These are phyloP conservation scores for Andrena trimmerana DNA, from an alignment of 2,888 invertebrate species.

Conservation along the genomic window DNA sequence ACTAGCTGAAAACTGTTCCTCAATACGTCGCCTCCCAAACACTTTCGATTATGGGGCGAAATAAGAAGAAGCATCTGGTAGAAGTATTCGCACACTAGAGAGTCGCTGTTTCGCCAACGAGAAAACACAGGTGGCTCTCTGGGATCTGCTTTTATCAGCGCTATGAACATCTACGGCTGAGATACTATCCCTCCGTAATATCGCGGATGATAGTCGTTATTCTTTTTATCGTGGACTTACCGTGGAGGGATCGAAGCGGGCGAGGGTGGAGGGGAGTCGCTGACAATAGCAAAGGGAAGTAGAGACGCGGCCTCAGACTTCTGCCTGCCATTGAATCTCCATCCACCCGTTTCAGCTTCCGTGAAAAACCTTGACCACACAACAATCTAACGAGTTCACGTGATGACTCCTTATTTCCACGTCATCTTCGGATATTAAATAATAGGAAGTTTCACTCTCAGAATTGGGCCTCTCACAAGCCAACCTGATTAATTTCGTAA, in stretches of 20 bases:
- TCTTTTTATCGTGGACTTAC: constrained; percentile 64
- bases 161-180: constrained; percentile 58
- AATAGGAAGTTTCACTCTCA: too few species aligned
- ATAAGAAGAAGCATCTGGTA: constrained; percentile 11
- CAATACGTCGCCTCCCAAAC: not conserved
- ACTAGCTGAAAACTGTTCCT: not conserved
- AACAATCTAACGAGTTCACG: not conserved
- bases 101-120: constrained; percentile 29
- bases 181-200: constrained; percentile 65
- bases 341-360: constrained; percentile 36
- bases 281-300: constrained; percentile 43
- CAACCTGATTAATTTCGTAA: too few species aligned
- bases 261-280: constrained; percentile 35
- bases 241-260: constrained; percentile 45
- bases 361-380: constrained; percentile 35
- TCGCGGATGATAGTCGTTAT: constrained; percentile 62
- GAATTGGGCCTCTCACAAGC: too few species aligned
- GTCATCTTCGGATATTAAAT: too few species aligned
- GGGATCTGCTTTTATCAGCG: constrained; percentile 58
- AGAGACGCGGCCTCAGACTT: constrained; percentile 4
- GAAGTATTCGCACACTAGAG: constrained; percentile 29
- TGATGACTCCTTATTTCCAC: too few species aligned
- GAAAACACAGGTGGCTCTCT: constrained; percentile 40
- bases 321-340: constrained; percentile 55
- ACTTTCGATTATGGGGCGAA: constrained; percentile 10